A percentile compares a stretch with the other conserved stretches of the same genome.
Evolutionary conservation across 1,140 invertebrate genomes (phyloP).

Genomic region (Leptestheria dahalacensis): DNA sequence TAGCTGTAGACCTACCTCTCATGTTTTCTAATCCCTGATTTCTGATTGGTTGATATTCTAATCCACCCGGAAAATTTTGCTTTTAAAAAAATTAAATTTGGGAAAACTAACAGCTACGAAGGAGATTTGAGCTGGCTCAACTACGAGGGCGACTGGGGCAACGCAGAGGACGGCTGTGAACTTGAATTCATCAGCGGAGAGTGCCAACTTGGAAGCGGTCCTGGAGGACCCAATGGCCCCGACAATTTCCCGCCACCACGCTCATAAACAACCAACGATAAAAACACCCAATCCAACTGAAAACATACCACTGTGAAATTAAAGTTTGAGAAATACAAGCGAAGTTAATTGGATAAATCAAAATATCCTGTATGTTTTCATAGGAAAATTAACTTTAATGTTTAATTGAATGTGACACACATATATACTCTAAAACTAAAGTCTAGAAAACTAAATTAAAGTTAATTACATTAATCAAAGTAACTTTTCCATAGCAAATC

Average conservation of each 20-base stretch:
- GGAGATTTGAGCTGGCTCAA: constrained; percentile 14
- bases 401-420: too few relatives aligned
- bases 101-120: constrained; percentile 2
- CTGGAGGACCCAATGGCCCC: constrained; percentile 4
- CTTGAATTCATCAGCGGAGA: constrained; percentile 13
- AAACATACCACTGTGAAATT: neutral
- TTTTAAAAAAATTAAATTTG: constrained; percentile 3
- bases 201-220: constrained; percentile 9
- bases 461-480: too few relatives aligned
- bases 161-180: constrained; percentile 11
- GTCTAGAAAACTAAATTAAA: too few relatives aligned
- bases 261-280: neutral
- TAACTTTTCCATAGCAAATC: too few relatives aligned
- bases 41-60: too few relatives aligned
- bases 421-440: too few relatives aligned
- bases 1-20: too few relatives aligned
- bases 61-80: too few relatives aligned
- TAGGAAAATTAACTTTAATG: too few relatives aligned
- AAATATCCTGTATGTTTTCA: too few relatives aligned
- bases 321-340: neutral
- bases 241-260: constrained; percentile 12
- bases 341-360: too few relatives aligned
- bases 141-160: constrained; percentile 12
- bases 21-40: too few relatives aligned
- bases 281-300: neutral